phyloP scores from a whole-genome alignment of 1,140 invertebrate genomes.

The Mylabris phalerata region DNA sequence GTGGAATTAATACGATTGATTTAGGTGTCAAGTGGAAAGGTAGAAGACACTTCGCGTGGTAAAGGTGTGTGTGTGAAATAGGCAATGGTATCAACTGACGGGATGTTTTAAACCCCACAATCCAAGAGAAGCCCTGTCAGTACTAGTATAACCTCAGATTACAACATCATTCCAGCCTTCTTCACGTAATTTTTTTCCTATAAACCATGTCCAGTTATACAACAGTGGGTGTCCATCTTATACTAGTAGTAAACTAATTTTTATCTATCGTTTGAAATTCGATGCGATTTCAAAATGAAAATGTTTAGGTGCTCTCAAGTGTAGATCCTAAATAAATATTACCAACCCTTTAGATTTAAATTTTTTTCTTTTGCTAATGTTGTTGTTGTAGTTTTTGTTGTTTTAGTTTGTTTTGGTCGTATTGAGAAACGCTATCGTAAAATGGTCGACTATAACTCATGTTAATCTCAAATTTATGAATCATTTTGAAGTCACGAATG shows the following conservation, averaged over 20 bases:
- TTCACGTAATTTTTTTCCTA: no score
- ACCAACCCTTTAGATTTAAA: no score
- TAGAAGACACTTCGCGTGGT: slow-evolving; percentile 10
- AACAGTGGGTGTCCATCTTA: no score
- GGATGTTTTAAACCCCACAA: slow-evolving; percentile 19
- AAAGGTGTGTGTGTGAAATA: slow-evolving; percentile 9
- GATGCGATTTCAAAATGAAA: no score
- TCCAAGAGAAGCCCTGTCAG: slow-evolving; percentile 15
- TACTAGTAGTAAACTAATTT: no score
- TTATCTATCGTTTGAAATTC: no score
- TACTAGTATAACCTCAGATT: slow-evolving; percentile 17
- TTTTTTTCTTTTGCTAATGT: no score
- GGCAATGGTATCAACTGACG: slow-evolving; percentile 19
- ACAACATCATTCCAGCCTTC: slow-evolving; percentile 5
- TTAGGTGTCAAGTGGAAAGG: slow-evolving; percentile 7
- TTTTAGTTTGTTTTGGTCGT: slow-evolving; percentile 8
- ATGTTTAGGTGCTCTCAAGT: no score
- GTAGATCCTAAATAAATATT: no score
- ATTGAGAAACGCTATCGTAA: slow-evolving; percentile 22
- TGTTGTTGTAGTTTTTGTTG: no score
- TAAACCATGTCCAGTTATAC: no score
- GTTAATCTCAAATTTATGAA: slow-evolving; percentile 31
- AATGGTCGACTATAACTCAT: slow-evolving; percentile 27
- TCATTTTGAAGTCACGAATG: slow-evolving; percentile 28
- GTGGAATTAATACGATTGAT: slow-evolving; percentile 6